phyloP scores from a whole-genome alignment of 1,140 invertebrate species.

The Hycleus phaleratus region DNA sequence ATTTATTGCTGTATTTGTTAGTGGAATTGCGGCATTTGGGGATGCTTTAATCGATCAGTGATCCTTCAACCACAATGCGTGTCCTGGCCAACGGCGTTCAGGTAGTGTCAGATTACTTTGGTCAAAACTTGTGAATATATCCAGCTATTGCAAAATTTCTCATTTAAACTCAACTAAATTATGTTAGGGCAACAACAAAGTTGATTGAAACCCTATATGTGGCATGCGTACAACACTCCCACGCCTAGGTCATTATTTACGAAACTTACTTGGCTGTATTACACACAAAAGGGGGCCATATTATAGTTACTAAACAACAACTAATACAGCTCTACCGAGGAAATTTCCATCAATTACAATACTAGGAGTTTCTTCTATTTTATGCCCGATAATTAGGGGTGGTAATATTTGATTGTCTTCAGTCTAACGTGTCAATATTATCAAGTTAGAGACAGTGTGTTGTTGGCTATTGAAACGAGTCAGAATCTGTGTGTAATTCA shows the following conservation, averaged over 20 bases:
- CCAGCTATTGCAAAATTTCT: conserved; percentile 6
- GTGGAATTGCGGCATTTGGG: no score
- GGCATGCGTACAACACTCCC: conserved; percentile 5
- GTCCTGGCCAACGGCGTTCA: conserved; percentile 1
- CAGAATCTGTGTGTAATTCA: conserved; percentile 11
- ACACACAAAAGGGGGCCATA: no score
- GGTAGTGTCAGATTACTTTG: conserved; percentile 14
- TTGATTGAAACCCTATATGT: conserved; percentile 2
- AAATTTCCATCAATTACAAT: no score
- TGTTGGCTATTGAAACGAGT: conserved; percentile 7
- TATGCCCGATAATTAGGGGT: no score
- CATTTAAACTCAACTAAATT: conserved; percentile 11
- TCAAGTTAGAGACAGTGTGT: neutral
- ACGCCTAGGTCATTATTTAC: neutral
- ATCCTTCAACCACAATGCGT: conserved; percentile 2
- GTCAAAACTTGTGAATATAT: conserved; percentile 10
- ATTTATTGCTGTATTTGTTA: no score
- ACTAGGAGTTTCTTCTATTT: no score
- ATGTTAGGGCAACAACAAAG: conserved; percentile 7
- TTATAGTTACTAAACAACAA: no score
- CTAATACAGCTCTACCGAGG: no score
- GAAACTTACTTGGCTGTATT: no score
- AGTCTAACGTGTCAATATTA: no score
- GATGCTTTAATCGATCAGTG: neutral
- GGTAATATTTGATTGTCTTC: no score